phyloP scores from a whole-genome alignment of 2,888 invertebrate species.

The Chaetogeoica ovagalla region DNA sequence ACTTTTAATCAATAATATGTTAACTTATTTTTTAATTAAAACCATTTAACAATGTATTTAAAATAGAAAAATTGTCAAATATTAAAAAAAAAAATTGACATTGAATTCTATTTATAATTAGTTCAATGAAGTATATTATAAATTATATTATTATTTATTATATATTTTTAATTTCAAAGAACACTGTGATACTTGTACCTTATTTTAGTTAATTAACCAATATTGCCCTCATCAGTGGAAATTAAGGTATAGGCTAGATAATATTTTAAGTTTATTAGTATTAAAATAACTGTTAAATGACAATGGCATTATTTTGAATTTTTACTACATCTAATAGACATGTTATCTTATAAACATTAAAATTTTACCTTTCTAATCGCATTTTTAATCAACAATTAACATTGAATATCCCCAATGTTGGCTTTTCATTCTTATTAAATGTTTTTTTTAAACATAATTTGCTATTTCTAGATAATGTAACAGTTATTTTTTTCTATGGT shows the following conservation, averaged over 20 bases:
- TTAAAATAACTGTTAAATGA: background rate
- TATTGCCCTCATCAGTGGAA: slow-evolving; percentile 10
- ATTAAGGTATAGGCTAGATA: background rate
- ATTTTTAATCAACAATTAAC: too few species aligned
- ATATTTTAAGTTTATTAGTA: background rate
- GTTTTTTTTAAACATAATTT: background rate
- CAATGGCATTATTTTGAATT: too few species aligned
- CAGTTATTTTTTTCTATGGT: background rate
- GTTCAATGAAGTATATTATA: background rate
- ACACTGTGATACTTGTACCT: slow-evolving; percentile 31
- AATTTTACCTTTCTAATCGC: too few species aligned
- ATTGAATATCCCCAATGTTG: too few species aligned
- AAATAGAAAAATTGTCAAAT: too few species aligned
- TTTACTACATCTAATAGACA: background rate
- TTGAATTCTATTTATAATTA: background rate
- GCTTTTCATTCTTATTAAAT: background rate
- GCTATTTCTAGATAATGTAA: background rate
- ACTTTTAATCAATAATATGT: background rate
- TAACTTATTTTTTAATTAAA: background rate
- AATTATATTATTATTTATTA: slow-evolving; percentile 9
- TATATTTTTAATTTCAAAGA: slow-evolving; percentile 23
- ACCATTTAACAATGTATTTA: too few species aligned
- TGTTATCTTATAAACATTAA: too few species aligned
- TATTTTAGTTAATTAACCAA: background rate
- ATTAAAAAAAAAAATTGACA: background rate